phyloP scores from a whole-genome alignment of 2,888 invertebrate species.

The Catocala nupta region DNA sequence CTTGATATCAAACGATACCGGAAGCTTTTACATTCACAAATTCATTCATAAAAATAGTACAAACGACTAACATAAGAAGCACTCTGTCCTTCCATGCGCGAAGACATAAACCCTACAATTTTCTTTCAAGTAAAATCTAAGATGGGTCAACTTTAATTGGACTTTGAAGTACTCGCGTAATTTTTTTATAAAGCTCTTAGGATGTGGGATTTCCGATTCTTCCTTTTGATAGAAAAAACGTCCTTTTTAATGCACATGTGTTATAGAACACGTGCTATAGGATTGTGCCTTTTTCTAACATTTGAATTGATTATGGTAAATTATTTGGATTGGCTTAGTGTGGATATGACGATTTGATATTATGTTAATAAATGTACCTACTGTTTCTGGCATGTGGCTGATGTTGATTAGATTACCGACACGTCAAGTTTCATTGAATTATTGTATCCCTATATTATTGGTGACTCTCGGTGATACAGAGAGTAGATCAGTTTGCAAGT shows the following conservation, averaged over 20 bases:
- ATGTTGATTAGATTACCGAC: too few relatives aligned
- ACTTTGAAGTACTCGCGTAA: slow-evolving; percentile 26
- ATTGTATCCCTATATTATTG: too few relatives aligned
- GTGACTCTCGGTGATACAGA: too few relatives aligned
- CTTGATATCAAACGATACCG: slow-evolving; percentile 45
- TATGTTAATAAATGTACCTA: background rate
- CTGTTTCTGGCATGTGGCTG: too few relatives aligned
- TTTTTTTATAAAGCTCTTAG: slow-evolving; percentile 34
- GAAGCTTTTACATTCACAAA: slow-evolving; percentile 42
- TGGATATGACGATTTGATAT: slow-evolving; percentile 34
- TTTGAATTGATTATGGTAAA: slow-evolving; percentile 51
- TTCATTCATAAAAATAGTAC: slow-evolving; percentile 42
- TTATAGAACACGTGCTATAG: slow-evolving; percentile 59
- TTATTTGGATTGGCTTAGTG: slow-evolving; percentile 35
- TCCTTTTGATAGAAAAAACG: slow-evolving; percentile 59
- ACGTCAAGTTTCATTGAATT: too few relatives aligned
- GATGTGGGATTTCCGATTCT: slow-evolving; percentile 62
- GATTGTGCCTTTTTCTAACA: slow-evolving; percentile 55
- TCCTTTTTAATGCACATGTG: slow-evolving; percentile 60
- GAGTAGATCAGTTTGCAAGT: too few relatives aligned
- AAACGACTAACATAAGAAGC: slow-evolving; percentile 14
- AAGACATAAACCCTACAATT: background rate
- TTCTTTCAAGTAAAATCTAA: slow-evolving; percentile 19
- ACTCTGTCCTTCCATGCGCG: background rate
- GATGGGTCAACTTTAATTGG: slow-evolving; percentile 33